Evolutionary conservation across 2,888 invertebrate genomes (phyloP).

Genomic region (Dryobota labecula): DNA sequence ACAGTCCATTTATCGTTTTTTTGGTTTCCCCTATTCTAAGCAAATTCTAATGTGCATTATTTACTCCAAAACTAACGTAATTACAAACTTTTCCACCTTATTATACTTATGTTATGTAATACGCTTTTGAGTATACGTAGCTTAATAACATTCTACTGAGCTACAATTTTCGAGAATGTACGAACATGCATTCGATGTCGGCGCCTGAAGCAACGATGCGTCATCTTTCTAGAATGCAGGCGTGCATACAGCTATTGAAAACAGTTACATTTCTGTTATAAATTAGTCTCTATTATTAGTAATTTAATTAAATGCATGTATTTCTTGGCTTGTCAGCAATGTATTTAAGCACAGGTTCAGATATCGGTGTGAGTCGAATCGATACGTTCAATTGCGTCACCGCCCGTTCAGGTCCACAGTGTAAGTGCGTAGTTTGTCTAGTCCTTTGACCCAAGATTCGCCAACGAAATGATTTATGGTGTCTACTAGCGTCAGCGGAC

Average conservation of each 20-base stretch:
- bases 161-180: constrained; percentile 28
- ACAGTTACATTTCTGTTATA: constrained; percentile 6
- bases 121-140: not conserved
- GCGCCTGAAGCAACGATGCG: constrained; percentile 21
- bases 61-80: not conserved
- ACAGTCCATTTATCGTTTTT: too few relatives aligned
- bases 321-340: constrained; percentile 15
- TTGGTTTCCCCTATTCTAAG: not conserved
- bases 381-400: constrained; percentile 83
- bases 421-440: constrained; percentile 77
- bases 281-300: not conserved
- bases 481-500: constrained; percentile 62
- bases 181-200: constrained; percentile 5
- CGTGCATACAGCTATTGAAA: not conserved
- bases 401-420: constrained; percentile 60
- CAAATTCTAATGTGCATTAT: not conserved
- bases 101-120: not conserved
- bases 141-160: not conserved
- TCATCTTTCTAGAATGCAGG: constrained; percentile 45
- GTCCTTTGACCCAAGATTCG: constrained; percentile 79
- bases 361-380: constrained; percentile 71
- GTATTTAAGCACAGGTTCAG: constrained; percentile 36
- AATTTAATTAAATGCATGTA: constrained; percentile 13
- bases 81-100: too few relatives aligned
- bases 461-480: constrained; percentile 61